Conservation (phyloP, 2,797 vertebrate species). For the Silurus aristotelis region DNA sequence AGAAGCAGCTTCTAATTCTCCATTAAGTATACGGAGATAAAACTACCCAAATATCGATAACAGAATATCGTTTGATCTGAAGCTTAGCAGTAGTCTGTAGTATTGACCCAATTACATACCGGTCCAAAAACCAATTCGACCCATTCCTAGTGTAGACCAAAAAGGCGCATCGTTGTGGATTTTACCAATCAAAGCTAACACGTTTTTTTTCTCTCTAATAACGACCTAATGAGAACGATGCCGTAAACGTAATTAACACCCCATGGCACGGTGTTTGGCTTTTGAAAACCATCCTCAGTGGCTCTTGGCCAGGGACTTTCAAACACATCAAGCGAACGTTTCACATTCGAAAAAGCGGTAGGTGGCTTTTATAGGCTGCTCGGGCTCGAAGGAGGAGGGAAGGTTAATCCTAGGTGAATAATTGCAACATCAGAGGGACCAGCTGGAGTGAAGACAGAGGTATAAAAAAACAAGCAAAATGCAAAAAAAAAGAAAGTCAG, state of each 20-base stretch:
- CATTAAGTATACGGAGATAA: no score
- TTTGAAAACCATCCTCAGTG: conserved; percentile 24
- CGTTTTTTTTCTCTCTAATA: conserved; percentile 53
- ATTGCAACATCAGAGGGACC: conserved; percentile 33
- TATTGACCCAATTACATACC: no score
- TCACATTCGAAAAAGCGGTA: conserved; percentile 20
- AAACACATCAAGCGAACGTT: conserved; percentile 35
- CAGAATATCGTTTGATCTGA: no score
- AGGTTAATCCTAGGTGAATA: conserved; percentile 52
- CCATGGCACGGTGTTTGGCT: conserved; percentile 47
- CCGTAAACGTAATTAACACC: conserved; percentile 62
- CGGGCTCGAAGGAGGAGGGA: not conserved
- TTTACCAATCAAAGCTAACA: conserved; percentile 66
- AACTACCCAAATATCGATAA: no score
- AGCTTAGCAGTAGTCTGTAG: no score
- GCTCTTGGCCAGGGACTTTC: conserved; percentile 6
- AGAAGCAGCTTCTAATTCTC: no score
- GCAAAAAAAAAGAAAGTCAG: not conserved
- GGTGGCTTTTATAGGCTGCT: conserved; percentile 16
- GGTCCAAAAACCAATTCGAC: no score
- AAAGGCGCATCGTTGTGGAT: conserved; percentile 40
- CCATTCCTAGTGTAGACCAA: not conserved
- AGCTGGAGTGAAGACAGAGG: conserved; percentile 23
- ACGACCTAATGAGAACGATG: conserved; percentile 60
- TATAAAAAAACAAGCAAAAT: not conserved